A percentile compares a stretch with the other conserved stretches of the same genome.
Evolutionary conservation across 2,113 vertebrate genomes (phyloP).

Genomic region (Xenopus tropicalis): UCB_Xtro_10.0 CM004443.2:83458001-83458500

Average conservation of each 20-base stretch:
- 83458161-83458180: neutral
- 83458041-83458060: neutral
- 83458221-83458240: neutral
- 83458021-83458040: neutral
- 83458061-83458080: neutral
- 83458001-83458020: neutral
- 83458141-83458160: neutral
- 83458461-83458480: no score
- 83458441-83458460: no score
- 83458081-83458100: neutral
- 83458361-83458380: neutral
- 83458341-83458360: neutral
- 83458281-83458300: neutral
- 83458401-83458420: no score
- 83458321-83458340: neutral
- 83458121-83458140: neutral
- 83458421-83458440: no score
- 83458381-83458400: no score
- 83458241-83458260: neutral
- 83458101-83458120: neutral
- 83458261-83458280: neutral
- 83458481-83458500: no score
- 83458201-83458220: neutral
- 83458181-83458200: neutral
- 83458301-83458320: slow-evolving; percentile 4